Conservation (phyloP, 2,888 invertebrate species). For the Lasioglossum morio region DNA sequence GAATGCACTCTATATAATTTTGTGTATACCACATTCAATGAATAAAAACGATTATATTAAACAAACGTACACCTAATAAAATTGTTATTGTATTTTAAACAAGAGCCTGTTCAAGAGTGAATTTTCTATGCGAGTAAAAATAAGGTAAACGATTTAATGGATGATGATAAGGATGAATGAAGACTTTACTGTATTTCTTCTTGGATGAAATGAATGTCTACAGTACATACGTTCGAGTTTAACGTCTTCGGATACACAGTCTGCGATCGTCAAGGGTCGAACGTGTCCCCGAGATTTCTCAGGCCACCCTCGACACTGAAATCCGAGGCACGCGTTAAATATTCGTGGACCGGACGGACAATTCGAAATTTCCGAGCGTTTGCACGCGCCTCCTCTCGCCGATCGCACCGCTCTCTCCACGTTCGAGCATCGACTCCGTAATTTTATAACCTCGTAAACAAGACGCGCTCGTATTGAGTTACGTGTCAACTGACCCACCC, state of each 20-base stretch:
- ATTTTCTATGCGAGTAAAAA: not conserved
- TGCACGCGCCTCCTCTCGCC: slow-evolving; percentile 54
- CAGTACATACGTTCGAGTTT: not conserved
- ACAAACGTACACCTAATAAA: not conserved
- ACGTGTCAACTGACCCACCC: slow-evolving; percentile 77
- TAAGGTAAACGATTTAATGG: not conserved
- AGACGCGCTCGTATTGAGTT: slow-evolving; percentile 81
- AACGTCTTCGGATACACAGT: not conserved
- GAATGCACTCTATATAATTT: no score
- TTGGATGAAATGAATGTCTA: not conserved
- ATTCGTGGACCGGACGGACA: slow-evolving; percentile 26
- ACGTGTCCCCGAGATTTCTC: slow-evolving; percentile 26
- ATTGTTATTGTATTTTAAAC: not conserved
- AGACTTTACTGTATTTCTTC: not conserved
- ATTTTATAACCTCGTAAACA: slow-evolving; percentile 84
- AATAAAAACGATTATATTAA: not conserved
- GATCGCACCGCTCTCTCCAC: slow-evolving; percentile 81
- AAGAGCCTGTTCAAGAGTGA: not conserved
- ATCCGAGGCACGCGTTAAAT: slow-evolving; percentile 43
- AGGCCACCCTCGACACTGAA: slow-evolving; percentile 24
- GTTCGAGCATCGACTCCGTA: slow-evolving; percentile 82
- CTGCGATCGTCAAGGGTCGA: not conserved
- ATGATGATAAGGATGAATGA: not conserved
- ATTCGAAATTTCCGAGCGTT: slow-evolving; percentile 47
- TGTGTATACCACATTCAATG: not conserved